A percentile compares a stretch with the other conserved stretches of the same genome.
Conservation (phyloP, 2,113 vertebrate species). For the Clupea harengus region DNA sequence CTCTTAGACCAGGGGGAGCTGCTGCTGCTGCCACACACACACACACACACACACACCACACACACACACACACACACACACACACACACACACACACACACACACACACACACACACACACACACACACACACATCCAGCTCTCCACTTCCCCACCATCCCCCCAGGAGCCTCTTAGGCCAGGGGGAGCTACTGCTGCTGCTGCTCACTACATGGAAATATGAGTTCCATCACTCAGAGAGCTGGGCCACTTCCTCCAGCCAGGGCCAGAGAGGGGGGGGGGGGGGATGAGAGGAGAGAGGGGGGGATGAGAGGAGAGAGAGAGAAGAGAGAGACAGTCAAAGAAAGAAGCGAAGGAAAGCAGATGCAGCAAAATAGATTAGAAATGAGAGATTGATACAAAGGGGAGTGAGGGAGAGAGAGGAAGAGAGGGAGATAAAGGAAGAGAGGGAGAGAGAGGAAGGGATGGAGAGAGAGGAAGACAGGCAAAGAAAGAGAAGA, state of each 20-base stretch:
- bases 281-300: constrained; percentile 22
- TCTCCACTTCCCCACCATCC: constrained; percentile 5
- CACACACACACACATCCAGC: too few relatives aligned
- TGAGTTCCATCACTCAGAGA: constrained; percentile 43
- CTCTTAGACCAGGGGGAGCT: neutral
- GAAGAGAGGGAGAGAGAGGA: too few relatives aligned
- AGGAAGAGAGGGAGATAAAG: too few relatives aligned
- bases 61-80: too few relatives aligned
- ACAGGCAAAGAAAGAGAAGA: neutral
- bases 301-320: neutral
- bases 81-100: too few relatives aligned
- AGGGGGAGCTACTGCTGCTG: neutral
- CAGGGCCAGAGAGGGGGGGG: neutral
- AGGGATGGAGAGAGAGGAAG: neutral
- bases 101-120: too few relatives aligned
- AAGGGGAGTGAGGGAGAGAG: neutral
- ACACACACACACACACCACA: too few relatives aligned
- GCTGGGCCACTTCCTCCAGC: too few relatives aligned
- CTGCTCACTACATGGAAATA: constrained; percentile 30
- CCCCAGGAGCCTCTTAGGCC: neutral
- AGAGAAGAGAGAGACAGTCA: too few relatives aligned
- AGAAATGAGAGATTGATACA: too few relatives aligned
- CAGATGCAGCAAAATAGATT: neutral
- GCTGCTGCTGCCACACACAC: constrained; percentile 17
- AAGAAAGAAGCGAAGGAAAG: too few relatives aligned